phyloP scores from a whole-genome alignment of 2,797 vertebrate species.

The Cephalopachus bancanus region DNA sequence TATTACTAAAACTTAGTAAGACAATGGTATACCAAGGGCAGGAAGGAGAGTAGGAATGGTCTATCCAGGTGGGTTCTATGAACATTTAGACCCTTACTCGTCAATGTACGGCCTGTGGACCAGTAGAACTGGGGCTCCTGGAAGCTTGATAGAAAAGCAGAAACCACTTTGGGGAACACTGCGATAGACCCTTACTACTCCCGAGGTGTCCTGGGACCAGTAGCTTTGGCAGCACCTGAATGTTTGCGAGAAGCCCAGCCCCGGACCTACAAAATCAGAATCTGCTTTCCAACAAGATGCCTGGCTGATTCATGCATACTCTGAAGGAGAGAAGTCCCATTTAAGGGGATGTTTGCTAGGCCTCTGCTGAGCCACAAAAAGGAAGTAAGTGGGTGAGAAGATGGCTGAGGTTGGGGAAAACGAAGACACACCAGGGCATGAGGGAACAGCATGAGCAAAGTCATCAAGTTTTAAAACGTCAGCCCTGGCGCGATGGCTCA shows the following conservation, averaged over 20 bases:
- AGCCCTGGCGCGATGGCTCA: too few relatives aligned
- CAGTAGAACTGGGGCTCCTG: background rate
- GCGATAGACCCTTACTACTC: background rate
- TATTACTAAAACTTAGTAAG: background rate
- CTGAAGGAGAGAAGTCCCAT: background rate
- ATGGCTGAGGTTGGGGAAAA: background rate
- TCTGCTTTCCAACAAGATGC: background rate
- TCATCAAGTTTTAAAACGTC: background rate
- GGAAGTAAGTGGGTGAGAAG: background rate
- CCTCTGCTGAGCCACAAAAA: background rate
- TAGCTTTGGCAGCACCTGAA: background rate
- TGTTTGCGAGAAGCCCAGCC: background rate
- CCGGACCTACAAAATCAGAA: background rate
- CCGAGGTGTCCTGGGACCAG: background rate
- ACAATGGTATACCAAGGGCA: background rate
- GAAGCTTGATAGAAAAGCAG: background rate
- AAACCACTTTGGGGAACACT: background rate
- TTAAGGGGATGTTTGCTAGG: background rate
- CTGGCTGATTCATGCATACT: background rate
- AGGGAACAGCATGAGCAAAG: background rate
- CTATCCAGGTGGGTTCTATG: background rate
- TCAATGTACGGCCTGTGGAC: background rate
- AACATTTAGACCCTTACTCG: background rate
- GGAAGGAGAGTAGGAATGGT: too few relatives aligned
- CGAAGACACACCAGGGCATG: too few relatives aligned